Base-by-base conservation (phyloP, 2,797 vertebrate species). In the Enteromius unitaeniatus region DNA sequence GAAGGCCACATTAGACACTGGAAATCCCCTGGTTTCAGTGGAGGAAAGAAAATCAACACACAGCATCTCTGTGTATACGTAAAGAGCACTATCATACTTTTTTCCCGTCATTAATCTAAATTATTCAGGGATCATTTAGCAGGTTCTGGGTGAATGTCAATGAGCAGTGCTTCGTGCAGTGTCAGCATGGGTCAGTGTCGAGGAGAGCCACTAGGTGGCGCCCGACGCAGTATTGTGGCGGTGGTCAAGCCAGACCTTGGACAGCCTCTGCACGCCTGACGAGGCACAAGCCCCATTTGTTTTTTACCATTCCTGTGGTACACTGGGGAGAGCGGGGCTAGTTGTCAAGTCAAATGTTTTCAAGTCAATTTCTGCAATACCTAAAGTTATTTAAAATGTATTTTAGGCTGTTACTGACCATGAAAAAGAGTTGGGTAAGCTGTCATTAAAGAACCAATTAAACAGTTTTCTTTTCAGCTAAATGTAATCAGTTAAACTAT, bases 171-270 rank as follows among this genome's bases (percentile, higher is more conserved):
- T 76, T 72, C 58, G 65, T 85, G 79, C 73, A 15, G 53, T 6
- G 74, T 17, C 65, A 40, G 37, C 64, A 77, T 10, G 53, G 75
- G 21, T 45, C 53, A 34, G 58, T 79, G 55, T 23, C 31, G 53
- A 70, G 17, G 23, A 67, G 45, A 4, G 28, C 92, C 94, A 93
- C 91, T 89, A 83, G 94, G 86, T 89, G 94, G 94, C 85, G 84
- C 90, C 84, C 75, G 86, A 68, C 21, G 62, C 88, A 87, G 88
- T 75, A 84, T 62, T 60, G 51, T 77, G 47, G 77, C 9, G 13
- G 51, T 45, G 65, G 67, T 40, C 37, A 62, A 78, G 23, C 17
- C 8, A 26, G 40, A 45, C 23, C 79, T 31, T 21, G 68, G 51
- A 73, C 53, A 73, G 40, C 68, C 31, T 14, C 37, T 19, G 37